Base-by-base conservation (phyloP, 2,888 invertebrate genomes). In the Standfussiana lucernea region DNA sequence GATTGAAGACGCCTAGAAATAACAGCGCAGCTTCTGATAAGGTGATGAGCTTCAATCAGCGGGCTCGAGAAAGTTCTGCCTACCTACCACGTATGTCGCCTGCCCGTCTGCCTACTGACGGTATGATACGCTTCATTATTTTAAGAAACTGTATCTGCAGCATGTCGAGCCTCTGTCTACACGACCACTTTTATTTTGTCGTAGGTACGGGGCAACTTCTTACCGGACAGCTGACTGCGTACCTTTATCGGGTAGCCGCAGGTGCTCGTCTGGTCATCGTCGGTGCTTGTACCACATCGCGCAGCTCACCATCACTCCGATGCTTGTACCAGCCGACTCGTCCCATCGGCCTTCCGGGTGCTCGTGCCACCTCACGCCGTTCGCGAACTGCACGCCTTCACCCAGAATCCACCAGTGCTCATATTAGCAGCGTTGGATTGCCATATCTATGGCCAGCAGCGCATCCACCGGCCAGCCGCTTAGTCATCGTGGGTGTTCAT, bases 151-250 rank as follows among this genome's bases (percentile, higher is more conserved):
- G 11, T 72, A 72, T 64, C 35, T 81, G 24, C 15, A 1, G 24
- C 50, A 45, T 67, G 8, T 37, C 28, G 0, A 28, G 35, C 32
- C 35, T 65, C 21, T 45, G 35, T 75, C 67, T 62, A 76, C 15
- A 82, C 24, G 40, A 82, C 5, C 6, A 11, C 10, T 61, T 4
- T 75, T 61, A 74, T 81, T 69, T 76, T 79, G 61, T 21, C 77
- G 62, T 82, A 82, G 79, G 66, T 75, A 11, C 35, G 56, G 7
- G 15, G 56, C 56, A 28, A 56, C 56, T 56, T 56, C 32, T 75
- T 40, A 28, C 32, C 32, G 37, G 21, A 24, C 40, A 13, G 28
- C 65, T 18, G 18, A 37, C 59, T 24, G 40, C 56, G 80, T 24
- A 42, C 21, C 35, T 42, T 21, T 59, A 32, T 18, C 40, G 28